Percentiles rank a stretch among this genome's conserved stretches.
phyloP scores from a whole-genome alignment of 2,888 invertebrate genomes.

The Amaurobius ferox region DNA sequence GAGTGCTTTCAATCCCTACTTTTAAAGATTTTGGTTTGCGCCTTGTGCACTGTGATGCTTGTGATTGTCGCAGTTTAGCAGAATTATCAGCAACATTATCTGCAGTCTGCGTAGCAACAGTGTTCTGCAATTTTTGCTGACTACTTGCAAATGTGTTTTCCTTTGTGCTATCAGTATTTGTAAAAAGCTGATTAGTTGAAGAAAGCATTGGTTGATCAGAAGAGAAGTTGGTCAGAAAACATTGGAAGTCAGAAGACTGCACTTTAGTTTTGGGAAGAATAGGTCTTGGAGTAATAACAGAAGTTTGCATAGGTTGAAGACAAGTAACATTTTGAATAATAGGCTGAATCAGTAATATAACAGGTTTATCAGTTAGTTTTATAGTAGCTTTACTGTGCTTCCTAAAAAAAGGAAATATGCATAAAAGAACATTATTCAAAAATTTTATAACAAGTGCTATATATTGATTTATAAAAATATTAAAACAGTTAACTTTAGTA shows the following conservation, averaged over 20 bases:
- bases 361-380: slow-evolving; percentile 15
- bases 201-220: not conserved
- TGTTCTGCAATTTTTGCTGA: not conserved
- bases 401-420: slow-evolving; percentile 22
- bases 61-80: slow-evolving; percentile 31
- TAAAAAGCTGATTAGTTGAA: not conserved
- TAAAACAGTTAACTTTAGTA: not conserved
- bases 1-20: slow-evolving; percentile 67
- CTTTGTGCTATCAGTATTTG: not conserved
- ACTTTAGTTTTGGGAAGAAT: slow-evolving; percentile 40
- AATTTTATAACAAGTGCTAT: not conserved
- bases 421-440: not conserved
- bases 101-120: slow-evolving; percentile 41
- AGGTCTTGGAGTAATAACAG: slow-evolving; percentile 19
- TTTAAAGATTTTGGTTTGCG: slow-evolving; percentile 12
- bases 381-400: slow-evolving; percentile 29
- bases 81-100: not conserved
- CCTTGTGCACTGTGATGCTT: slow-evolving; percentile 60
- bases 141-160: not conserved
- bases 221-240: too few relatives aligned
- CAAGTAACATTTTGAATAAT: slow-evolving; percentile 45
- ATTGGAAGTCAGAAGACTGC: too few relatives aligned
- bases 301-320: slow-evolving; percentile 24
- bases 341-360: slow-evolving; percentile 50
- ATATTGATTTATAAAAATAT: not conserved